Conservation (phyloP, 1,140 invertebrate species). For the Drosophila insularis region DNA sequence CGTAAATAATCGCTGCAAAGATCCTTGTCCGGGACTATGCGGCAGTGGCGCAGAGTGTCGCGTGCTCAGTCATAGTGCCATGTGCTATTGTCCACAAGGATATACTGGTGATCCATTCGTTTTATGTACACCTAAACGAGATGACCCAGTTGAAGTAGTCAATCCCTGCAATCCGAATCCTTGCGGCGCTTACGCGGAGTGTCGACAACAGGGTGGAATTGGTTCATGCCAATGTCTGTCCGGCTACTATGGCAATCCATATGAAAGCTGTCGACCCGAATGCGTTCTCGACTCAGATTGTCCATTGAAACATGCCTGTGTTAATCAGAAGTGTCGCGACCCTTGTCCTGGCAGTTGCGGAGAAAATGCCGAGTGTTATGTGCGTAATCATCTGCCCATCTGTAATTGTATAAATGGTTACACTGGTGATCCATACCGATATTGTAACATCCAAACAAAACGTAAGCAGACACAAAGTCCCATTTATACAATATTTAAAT, state of each 20-base stretch:
- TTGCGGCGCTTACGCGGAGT: conserved; percentile 85
- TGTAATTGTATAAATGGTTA: conserved; percentile 87
- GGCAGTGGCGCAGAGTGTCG: conserved; percentile 88
- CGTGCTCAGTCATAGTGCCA: conserved; percentile 89
- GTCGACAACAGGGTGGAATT: conserved; percentile 82
- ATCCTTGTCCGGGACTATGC: conserved; percentile 91
- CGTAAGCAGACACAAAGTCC: conserved; percentile 52
- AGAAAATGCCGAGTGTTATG: conserved; percentile 88
- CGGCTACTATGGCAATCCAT: conserved; percentile 85
- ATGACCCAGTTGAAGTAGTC: conserved; percentile 74
- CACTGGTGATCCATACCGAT: conserved; percentile 87
- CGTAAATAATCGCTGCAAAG: conserved; percentile 86
- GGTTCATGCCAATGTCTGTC: conserved; percentile 83
- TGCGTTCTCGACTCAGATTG: conserved; percentile 85
- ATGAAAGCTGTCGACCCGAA: conserved; percentile 85
- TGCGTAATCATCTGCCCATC: conserved; percentile 88
- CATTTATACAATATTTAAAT: not conserved
- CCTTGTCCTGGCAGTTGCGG: conserved; percentile 85
- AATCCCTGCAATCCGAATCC: conserved; percentile 84
- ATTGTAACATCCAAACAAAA: conserved; percentile 82
- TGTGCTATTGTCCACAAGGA: conserved; percentile 87
- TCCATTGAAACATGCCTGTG: conserved; percentile 83
- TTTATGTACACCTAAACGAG: conserved; percentile 82
- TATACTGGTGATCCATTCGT: conserved; percentile 89
- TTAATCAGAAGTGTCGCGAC: conserved; percentile 85